Evolutionary conservation across 2,113 vertebrate genomes (phyloP).

Genomic region (Rhynchopsitta pachyrhyncha): DNA sequence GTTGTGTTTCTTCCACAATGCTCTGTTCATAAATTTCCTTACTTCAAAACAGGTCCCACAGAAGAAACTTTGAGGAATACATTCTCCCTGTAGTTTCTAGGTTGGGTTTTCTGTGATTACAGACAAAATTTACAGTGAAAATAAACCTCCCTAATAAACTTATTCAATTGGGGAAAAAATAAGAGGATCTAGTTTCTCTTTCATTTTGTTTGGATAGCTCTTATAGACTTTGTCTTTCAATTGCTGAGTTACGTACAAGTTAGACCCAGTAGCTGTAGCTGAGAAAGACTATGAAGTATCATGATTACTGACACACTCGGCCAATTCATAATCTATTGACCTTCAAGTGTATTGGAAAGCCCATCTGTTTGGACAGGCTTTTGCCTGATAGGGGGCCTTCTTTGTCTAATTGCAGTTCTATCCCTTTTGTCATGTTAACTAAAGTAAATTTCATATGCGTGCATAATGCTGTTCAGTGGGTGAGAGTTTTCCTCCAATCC

Average conservation of each 20-base stretch:
- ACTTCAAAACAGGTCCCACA: not conserved
- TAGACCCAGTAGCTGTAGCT: not conserved
- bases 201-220: not conserved
- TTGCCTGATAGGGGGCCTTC: not conserved
- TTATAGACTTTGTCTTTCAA: not conserved
- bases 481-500: not conserved
- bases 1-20: not conserved
- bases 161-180: not conserved
- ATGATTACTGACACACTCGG: not conserved
- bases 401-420: not conserved
- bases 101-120: not conserved
- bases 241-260: not conserved
- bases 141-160: not conserved
- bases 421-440: not conserved
- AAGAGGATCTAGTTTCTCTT: not conserved
- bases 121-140: not conserved
- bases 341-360: conserved; percentile 1
- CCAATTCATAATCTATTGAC: not conserved
- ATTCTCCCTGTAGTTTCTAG: not conserved
- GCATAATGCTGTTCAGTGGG: not conserved
- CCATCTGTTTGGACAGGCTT: conserved; percentile 45
- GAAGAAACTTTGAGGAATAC: not conserved
- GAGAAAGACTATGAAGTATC: not conserved
- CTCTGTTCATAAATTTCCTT: not conserved
- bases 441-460: not conserved